Evolutionary conservation across 2,888 invertebrate species (phyloP), one percentile per base, ranked within the genome.

Genomic region (Drosophila neonasuta): DNA sequence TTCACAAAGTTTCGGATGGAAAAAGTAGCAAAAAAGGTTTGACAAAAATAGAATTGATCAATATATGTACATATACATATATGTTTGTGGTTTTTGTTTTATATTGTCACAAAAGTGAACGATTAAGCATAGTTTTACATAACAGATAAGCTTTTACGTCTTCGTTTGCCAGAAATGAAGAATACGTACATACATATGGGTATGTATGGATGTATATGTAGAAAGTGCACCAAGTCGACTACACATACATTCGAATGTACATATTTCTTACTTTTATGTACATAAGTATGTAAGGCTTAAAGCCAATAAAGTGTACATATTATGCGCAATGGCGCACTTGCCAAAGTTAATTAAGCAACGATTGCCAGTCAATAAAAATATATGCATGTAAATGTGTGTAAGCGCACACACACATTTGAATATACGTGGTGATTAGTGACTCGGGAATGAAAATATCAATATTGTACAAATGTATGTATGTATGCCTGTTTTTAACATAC

Each of bases 201-300:
- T 44, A 8, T 36, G 34, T 24, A 44, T 44, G 32, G 11, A 32
- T 50, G 41, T 34, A 13, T 50, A 15, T 24, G 4, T 55, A 49
- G 34, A 57, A 57, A 57, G 48, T 57, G 57, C 57, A 57, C 44
- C 44, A 34, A 45, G 24, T 46, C 29, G 46, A 29, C 29, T 48
- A 48, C 29, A 39, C 46, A 39, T 2, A 46, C 24, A n/a, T 30
- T 17, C 34, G 3, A 4, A 52, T 41, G 32, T 55, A 55, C 4
- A 34, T 52, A 41, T 52, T 17, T 32, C 15, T 24, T 24, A 3
- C 13, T 30, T 54, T 32, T 54, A 32, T 30, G 30, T 17, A n/a
- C 15, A 30, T 30, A 46, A 8, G 29, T 30, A 6, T 13, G 30
- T 36, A 30, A 20, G 42, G 54, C 54, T 42, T 30, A 42, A 32